These are phyloP conservation scores for Tinea pellionella DNA, from an alignment of 2,888 invertebrate genomes.

Conservation along the genomic window DNA sequence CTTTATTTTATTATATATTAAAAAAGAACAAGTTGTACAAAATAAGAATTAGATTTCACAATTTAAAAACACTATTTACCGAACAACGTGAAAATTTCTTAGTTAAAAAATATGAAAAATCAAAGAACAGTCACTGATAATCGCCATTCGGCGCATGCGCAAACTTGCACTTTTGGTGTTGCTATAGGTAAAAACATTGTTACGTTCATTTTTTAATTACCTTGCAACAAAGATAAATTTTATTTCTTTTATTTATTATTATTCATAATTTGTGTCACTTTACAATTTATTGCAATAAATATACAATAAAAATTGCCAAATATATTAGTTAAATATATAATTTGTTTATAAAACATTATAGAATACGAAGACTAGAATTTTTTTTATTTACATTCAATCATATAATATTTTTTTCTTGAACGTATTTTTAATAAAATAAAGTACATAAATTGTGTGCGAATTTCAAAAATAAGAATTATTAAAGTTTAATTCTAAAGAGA, in stretches of 20 bases:
- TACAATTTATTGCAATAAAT: neutral
- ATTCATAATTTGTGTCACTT: neutral
- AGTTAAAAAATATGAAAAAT: conserved; percentile 60
- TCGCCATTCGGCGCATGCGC: conserved; percentile 71
- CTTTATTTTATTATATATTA: neutral
- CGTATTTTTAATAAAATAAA: neutral
- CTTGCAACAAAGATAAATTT: neutral
- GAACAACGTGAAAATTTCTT: conserved; percentile 63
- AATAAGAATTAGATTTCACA: neutral
- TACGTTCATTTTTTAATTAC: neutral
- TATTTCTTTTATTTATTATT: neutral
- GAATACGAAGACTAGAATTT: neutral
- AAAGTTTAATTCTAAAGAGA: neutral
- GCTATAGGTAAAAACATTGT: conserved; percentile 23
- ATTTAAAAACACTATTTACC: conserved; percentile 44
- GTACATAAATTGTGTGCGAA: neutral
- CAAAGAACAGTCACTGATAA: conserved; percentile 65
- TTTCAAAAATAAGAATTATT: neutral
- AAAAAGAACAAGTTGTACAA: neutral
- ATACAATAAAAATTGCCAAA: neutral
- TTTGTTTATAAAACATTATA: neutral
- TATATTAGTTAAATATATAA: neutral
- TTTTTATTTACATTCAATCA: too few relatives aligned
- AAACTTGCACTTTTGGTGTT: conserved; percentile 58
- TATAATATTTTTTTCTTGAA: too few relatives aligned